Percentiles rank a stretch among this genome's conserved stretches.
Conservation (phyloP, 35 echinoderm and acorn worm genomes). For the Apostichopus californicus region DNA sequence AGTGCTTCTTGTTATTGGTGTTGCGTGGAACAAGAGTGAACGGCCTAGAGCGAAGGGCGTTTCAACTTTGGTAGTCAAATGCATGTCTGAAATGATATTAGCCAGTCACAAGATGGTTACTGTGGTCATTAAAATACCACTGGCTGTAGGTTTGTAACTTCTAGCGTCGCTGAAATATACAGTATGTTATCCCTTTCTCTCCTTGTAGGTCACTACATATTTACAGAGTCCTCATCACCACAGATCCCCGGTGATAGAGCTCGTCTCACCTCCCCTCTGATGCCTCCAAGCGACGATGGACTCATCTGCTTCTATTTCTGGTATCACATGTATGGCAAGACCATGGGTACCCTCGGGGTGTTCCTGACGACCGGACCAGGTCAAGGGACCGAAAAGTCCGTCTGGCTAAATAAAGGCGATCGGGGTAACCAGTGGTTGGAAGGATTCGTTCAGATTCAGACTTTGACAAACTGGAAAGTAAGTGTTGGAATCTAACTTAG, state of each 20-base stretch:
- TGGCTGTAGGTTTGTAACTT: too few species aligned
- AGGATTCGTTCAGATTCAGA: constrained; percentile 28
- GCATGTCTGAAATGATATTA: too few species aligned
- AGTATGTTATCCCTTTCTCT: too few species aligned
- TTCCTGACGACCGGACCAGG: constrained; percentile 5
- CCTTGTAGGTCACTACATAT: constrained; percentile 68
- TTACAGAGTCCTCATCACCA: constrained; percentile 67
- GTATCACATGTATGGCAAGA: constrained; percentile 90
- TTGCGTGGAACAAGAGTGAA: too few species aligned
- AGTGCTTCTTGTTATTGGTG: too few species aligned
- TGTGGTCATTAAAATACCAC: too few species aligned
- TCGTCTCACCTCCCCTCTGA: constrained; percentile 41
- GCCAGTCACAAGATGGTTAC: too few species aligned
- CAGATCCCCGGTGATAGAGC: constrained; percentile 52
- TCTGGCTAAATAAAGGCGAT: constrained; percentile 55
- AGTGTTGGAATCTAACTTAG: too few species aligned
- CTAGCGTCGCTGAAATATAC: too few species aligned
- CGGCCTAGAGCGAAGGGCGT: too few species aligned
- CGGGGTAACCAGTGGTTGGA: constrained; percentile 65
- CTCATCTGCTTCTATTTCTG: constrained; percentile 78
- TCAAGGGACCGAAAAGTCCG: background rate
- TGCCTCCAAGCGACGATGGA: constrained; percentile 29
- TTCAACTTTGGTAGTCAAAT: too few species aligned
- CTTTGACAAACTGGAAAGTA: background rate
- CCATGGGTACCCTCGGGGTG: constrained; percentile 64